Conservation (phyloP, 2,113 vertebrate genomes). For the Solea senegalensis region DNA sequence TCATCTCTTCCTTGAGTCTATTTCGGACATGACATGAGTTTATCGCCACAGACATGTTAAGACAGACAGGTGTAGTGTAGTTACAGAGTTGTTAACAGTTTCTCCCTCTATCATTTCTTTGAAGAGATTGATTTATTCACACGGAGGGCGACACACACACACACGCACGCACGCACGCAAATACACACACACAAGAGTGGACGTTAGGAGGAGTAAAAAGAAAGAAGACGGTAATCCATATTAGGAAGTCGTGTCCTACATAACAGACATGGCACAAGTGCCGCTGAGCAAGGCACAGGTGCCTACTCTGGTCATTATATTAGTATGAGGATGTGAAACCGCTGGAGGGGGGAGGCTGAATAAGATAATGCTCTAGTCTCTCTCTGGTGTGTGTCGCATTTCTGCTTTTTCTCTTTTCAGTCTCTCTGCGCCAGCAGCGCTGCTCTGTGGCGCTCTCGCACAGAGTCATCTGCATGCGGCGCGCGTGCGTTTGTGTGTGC, state of each 20-base stretch:
- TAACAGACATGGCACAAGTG: conserved; percentile 54
- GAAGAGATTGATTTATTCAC: conserved; percentile 50
- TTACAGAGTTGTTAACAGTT: neutral
- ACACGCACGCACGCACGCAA: conserved; percentile 1
- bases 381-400: conserved; percentile 29
- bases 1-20: conserved; percentile 29
- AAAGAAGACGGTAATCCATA: conserved; percentile 48
- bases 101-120: neutral
- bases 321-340: conserved; percentile 58
- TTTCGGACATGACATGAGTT: conserved; percentile 4
- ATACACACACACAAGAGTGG: conserved; percentile 39
- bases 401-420: conserved; percentile 44
- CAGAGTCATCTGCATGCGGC: conserved; percentile 53
- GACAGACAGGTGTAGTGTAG: neutral
- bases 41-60: conserved; percentile 7
- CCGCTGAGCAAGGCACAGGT: conserved; percentile 71
- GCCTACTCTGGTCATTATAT: conserved; percentile 6
- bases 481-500: conserved; percentile 9
- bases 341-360: conserved; percentile 11
- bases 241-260: conserved; percentile 82
- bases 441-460: neutral
- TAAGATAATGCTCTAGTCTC: neutral
- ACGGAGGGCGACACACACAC: conserved; percentile 15
- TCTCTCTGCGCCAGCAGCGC: conserved; percentile 36
- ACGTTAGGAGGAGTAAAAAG: conserved; percentile 24